Evolutionary conservation across 2,888 invertebrate species (phyloP), one percentile per base, ranked within the genome.

Genomic region (Zygothrica quintamaculata): DNA sequence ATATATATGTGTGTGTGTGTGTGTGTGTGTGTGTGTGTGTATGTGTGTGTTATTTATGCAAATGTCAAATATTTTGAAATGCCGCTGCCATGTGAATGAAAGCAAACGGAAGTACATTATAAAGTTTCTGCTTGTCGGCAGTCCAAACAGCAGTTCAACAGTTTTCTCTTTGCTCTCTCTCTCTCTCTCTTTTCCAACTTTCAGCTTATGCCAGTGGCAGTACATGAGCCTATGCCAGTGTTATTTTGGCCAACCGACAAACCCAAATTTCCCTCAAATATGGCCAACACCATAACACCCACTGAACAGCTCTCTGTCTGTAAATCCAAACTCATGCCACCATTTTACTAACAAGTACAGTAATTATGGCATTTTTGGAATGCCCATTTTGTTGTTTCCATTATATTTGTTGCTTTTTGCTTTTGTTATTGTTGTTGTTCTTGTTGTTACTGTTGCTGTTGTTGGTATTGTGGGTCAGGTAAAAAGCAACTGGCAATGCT

Each of bases 61-160:
- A 81, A 81, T 86, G 81, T 81, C 81, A 86, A 81, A 86, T 84
- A 81, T 86, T 80, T 84, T 81, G 81, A 81, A 75, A 80, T 77
- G 77, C 65, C 78, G 81, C 76, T 78, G 76, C 78, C 77, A 84
- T 84, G 82, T 74, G 77, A 79, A 72, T 77, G 72, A 78, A 78
- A 68, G 85, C 76, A 62, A 84, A 69, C 80, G 82, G 85, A 81
- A 81, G 80, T 81, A 84, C 62, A 81, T 81, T 81, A 84, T 81
- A 84, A 80, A 80, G 76, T 75, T 84, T 70, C 42, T 31, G 16
- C 25, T 36, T 50, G 50, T 47, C 36, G 43, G 36, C 58, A 56
- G 29, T 18, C 25, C 43, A 9, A n/a, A 3, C 11, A 22, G 26
- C 18, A 22, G 25, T 11, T 22, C 48, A 15, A 29, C 11, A 1